These are phyloP conservation scores for Yoshiicerus persimilis DNA, from an alignment of 1,140 invertebrate genomes.

Conservation along the genomic window DNA sequence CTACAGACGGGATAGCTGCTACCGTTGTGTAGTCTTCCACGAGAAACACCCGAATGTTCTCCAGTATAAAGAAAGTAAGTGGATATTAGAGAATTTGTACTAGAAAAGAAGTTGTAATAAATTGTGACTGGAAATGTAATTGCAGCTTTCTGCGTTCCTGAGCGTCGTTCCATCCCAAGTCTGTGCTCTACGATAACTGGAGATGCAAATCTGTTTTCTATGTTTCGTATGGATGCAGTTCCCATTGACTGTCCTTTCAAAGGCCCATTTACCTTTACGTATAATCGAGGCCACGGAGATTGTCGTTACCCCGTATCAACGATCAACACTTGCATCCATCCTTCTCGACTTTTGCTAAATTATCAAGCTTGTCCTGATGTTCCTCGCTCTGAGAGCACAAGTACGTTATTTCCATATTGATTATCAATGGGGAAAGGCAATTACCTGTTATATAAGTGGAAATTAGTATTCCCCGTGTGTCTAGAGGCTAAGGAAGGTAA, in stretches of 20 bases:
- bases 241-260: conserved; percentile 80
- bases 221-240: conserved; percentile 79
- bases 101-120: neutral
- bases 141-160: conserved; percentile 74
- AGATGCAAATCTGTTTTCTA: conserved; percentile 80
- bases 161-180: conserved; percentile 70
- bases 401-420: conserved; percentile 52
- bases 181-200: conserved; percentile 82
- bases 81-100: too few relatives aligned
- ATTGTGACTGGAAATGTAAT: neutral
- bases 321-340: conserved; percentile 79
- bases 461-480: too few relatives aligned
- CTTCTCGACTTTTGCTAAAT: conserved; percentile 74
- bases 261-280: conserved; percentile 79
- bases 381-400: conserved; percentile 65
- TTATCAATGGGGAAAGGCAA: neutral
- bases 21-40: conserved; percentile 65
- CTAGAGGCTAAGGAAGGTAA: too few relatives aligned
- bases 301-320: conserved; percentile 73
- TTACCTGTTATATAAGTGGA: neutral
- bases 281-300: conserved; percentile 74
- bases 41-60: conserved; percentile 66
- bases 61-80: conserved; percentile 72
- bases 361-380: conserved; percentile 92
- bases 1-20: conserved; percentile 60